Evolutionary conservation across 2,797 vertebrate genomes (phyloP).

Genomic region (Psittacula echo): DNA sequence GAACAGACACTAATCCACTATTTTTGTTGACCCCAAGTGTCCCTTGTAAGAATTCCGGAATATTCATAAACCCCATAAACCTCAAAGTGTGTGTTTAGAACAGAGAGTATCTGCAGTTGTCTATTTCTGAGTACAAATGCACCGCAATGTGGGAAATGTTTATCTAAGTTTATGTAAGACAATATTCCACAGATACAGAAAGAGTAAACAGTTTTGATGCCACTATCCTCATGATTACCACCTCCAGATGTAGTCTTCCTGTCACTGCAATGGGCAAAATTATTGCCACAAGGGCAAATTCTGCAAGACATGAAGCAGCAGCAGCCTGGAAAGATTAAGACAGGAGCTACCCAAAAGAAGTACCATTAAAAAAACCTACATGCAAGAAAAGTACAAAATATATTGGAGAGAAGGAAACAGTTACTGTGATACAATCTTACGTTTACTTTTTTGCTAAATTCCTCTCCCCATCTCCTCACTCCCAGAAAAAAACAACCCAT

Average conservation of each 20-base stretch:
- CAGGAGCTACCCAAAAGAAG: neutral
- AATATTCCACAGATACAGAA: neutral
- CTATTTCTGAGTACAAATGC: neutral
- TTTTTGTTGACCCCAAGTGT: neutral
- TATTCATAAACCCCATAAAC: neutral
- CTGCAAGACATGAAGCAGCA: neutral
- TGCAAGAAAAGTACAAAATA: neutral
- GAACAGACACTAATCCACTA: neutral
- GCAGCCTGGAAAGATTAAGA: neutral
- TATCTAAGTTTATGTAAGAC: neutral
- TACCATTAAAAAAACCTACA: neutral
- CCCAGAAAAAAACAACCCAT: neutral
- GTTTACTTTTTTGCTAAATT: neutral
- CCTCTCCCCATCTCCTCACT: neutral
- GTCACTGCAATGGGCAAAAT: neutral
- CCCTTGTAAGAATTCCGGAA: neutral
- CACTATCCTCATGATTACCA: neutral
- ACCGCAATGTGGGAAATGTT: neutral
- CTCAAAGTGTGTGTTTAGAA: neutral
- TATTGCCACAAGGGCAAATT: constrained; percentile 8
- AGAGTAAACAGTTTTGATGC: neutral
- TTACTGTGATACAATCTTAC: neutral
- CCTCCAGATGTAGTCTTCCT: neutral
- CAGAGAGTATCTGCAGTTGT: neutral
- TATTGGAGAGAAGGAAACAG: neutral